These are phyloP conservation scores for Carlito syrichta DNA, from an alignment of 2,113 vertebrate genomes.

Conservation along the genomic window DNA sequence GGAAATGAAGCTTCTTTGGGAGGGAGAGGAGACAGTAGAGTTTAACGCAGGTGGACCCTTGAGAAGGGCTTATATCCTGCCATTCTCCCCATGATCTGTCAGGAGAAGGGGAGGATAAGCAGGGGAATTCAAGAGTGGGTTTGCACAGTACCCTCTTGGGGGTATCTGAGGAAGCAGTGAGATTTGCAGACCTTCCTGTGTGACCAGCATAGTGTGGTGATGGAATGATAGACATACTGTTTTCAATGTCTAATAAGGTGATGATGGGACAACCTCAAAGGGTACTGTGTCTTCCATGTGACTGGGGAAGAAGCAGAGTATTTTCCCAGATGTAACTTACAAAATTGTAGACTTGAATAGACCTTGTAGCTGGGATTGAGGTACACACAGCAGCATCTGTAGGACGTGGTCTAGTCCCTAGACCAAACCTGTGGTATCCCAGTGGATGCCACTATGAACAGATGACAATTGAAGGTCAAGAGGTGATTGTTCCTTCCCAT, in stretches of 20 bases:
- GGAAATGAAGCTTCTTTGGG: neutral
- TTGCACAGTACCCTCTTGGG: neutral
- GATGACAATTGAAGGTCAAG: neutral
- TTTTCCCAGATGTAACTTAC: neutral
- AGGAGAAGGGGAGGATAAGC: neutral
- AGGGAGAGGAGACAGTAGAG: neutral
- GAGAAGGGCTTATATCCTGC: neutral
- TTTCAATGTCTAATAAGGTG: neutral
- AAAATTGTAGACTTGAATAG: neutral
- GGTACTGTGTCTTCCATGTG: neutral
- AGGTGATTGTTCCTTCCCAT: neutral
- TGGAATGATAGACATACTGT: neutral
- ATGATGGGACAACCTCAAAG: neutral
- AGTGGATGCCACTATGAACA: neutral
- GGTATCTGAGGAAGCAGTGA: neutral
- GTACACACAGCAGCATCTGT: neutral
- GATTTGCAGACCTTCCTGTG: neutral
- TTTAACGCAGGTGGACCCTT: neutral
- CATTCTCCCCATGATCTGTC: neutral
- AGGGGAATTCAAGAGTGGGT: neutral
- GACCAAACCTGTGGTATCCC: neutral
- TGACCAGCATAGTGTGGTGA: neutral
- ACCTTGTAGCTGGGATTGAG: neutral
- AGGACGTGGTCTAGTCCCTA: neutral
- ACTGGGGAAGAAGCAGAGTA: neutral